Conservation (phyloP, 2,797 vertebrate genomes). For the Odontamblyopus lacepedii region DNA sequence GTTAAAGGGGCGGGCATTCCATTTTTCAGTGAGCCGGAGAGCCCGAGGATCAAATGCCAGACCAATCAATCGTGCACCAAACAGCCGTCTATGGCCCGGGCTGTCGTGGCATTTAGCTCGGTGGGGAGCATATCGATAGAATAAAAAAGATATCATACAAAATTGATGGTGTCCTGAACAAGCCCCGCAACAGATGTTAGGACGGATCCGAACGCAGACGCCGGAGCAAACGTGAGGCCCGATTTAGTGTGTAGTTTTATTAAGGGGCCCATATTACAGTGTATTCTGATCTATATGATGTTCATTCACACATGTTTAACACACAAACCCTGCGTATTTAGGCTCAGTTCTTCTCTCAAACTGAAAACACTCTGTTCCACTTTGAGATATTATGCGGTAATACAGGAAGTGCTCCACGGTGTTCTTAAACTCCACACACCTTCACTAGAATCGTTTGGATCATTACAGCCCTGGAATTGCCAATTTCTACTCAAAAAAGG, state of each 20-base stretch:
- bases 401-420: no score
- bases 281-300: no score
- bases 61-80: slow-evolving; percentile 71
- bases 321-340: no score
- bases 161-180: slow-evolving; percentile 53
- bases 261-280: not conserved
- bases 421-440: no score
- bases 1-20: slow-evolving; percentile 28
- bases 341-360: no score
- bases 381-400: no score
- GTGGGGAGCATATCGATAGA: slow-evolving; percentile 63
- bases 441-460: no score
- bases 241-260: not conserved
- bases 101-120: slow-evolving; percentile 69
- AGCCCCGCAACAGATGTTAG: slow-evolving; percentile 31
- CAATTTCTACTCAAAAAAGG: no score
- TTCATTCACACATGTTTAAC: no score
- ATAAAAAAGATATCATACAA: slow-evolving; percentile 62
- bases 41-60: slow-evolving; percentile 74
- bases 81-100: slow-evolving; percentile 51
- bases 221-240: not conserved
- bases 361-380: no score
- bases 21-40: slow-evolving; percentile 59
- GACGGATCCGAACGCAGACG: not conserved
- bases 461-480: no score